Conservation (phyloP, 2,113 vertebrate species). For the Irena cyanogastra region DNA sequence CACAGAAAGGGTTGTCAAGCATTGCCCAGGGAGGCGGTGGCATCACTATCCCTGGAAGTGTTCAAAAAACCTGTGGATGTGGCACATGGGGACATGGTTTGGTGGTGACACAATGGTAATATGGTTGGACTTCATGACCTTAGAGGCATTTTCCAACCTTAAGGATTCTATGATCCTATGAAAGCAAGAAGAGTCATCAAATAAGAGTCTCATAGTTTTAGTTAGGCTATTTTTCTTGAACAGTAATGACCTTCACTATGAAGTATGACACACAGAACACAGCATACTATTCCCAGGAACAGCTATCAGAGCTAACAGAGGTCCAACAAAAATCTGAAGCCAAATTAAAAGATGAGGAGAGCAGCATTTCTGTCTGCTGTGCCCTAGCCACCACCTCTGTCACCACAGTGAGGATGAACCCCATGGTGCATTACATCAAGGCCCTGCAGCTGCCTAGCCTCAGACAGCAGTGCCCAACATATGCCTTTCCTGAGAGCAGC, state of each 20-base stretch:
- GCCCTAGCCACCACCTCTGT: too few relatives aligned
- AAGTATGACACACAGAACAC: background rate
- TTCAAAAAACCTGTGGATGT: background rate
- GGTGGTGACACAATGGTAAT: background rate
- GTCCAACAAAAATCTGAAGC: background rate
- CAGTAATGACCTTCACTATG: background rate
- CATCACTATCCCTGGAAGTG: background rate
- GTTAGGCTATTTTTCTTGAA: background rate
- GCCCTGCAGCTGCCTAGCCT: background rate
- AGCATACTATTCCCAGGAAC: background rate
- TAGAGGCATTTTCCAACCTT: background rate
- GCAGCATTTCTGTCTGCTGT: background rate
- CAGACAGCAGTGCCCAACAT: background rate
- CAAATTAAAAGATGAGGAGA: background rate
- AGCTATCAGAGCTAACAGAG: too few relatives aligned
- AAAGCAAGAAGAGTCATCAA: background rate
- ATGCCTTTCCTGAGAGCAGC: background rate
- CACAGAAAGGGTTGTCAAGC: background rate
- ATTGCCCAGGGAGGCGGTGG: background rate
- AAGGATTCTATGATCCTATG: background rate
- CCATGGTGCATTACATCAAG: accelerated
- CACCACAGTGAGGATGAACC: background rate
- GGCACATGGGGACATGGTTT: background rate
- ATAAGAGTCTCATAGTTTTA: background rate
- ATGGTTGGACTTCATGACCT: background rate